Conservation (phyloP, 2,113 vertebrate genomes). For the Salvator merianae region DNA sequence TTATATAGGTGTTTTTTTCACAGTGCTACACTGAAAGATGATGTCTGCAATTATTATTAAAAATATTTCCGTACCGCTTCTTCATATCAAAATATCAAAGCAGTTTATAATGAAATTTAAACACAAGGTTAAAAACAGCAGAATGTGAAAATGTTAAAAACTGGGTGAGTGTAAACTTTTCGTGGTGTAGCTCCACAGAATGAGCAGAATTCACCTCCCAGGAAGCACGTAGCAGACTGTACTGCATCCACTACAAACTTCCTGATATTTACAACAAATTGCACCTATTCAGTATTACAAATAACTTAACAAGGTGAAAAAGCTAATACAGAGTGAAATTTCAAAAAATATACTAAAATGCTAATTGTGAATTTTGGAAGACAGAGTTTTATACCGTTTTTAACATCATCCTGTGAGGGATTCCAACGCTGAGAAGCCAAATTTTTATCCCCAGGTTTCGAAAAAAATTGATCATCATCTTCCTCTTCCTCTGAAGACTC, state of each 20-base stretch:
- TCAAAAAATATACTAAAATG: background rate
- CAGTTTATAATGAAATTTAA: no score
- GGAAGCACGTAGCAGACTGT: background rate
- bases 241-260: background rate
- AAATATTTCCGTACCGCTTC: no score
- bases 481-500: conserved; percentile 52
- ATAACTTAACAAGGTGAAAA: background rate
- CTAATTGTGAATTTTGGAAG: background rate
- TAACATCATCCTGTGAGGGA: conserved; percentile 33
- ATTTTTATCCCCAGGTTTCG: conserved; percentile 30
- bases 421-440: background rate
- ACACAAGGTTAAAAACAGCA: background rate
- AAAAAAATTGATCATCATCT: background rate
- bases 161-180: background rate
- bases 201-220: background rate
- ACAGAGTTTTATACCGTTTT: conserved; percentile 41
- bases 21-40: no score
- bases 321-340: background rate
- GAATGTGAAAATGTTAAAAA: background rate
- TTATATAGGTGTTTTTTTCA: no score
- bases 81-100: no score
- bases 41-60: no score
- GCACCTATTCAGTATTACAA: background rate
- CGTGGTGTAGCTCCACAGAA: background rate
- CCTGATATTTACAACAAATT: background rate